A percentile compares a stretch with the other conserved stretches of the same genome.
These are phyloP conservation scores for Choloepus hoffmanni DNA, from an alignment of 2,113 vertebrate genomes.

Conservation along the genomic window DNA sequence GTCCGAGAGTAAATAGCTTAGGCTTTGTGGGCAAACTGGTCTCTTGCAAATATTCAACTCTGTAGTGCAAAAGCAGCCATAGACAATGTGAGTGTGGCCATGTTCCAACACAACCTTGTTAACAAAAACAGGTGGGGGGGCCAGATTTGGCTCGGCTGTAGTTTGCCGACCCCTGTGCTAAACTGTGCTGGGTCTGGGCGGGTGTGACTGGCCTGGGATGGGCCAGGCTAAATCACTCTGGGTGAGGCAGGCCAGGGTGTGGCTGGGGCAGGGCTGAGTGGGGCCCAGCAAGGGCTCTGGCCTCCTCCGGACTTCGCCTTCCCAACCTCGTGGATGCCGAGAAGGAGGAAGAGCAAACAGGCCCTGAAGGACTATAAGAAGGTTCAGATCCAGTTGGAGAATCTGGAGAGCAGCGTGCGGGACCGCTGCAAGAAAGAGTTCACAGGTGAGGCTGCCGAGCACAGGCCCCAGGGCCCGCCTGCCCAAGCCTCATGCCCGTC, in stretches of 20 bases:
- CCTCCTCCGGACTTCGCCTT: background rate
- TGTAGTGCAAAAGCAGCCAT: accelerated
- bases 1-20: background rate
- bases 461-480: background rate
- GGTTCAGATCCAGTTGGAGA: constrained; percentile 99
- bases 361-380: constrained; percentile 98
- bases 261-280: background rate
- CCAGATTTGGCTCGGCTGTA: background rate
- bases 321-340: constrained; percentile 33
- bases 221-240: too few relatives aligned
- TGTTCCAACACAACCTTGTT: background rate
- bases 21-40: background rate
- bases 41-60: background rate
- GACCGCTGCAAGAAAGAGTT: constrained; percentile 99
- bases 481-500: background rate
- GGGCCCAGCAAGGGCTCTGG: background rate
- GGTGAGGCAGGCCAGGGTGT: background rate
- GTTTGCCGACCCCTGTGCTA: background rate
- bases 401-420: constrained; percentile 97
- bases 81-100: accelerated
- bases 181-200: background rate
- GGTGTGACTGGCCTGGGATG: background rate
- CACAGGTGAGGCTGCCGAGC: constrained; percentile 88
- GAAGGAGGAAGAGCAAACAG: constrained; percentile 98
- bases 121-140: background rate